A percentile compares a stretch with the other conserved stretches of the same genome.
Evolutionary conservation across 1,140 invertebrate species (phyloP).

Genomic region (Lepidurus arcticus): DNA sequence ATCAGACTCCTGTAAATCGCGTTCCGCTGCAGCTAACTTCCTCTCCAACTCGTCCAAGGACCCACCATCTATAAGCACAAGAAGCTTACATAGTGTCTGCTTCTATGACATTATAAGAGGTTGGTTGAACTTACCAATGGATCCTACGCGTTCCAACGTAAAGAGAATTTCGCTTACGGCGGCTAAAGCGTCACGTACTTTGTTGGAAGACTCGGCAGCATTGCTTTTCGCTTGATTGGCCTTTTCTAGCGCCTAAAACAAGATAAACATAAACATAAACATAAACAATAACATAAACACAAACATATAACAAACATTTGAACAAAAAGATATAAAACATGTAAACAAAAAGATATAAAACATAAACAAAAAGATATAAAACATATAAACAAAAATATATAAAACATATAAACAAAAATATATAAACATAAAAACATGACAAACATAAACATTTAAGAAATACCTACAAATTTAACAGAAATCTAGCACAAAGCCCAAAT

Average conservation of each 20-base stretch:
- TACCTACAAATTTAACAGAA: too few species aligned
- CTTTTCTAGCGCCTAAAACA: constrained; percentile 57
- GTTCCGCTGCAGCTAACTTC: constrained; percentile 65
- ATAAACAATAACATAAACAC: constrained; percentile 27
- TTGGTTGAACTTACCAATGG: constrained; percentile 53
- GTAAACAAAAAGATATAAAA: background rate
- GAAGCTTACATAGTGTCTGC: background rate
- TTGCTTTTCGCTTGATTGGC: constrained; percentile 81
- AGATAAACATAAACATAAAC: constrained; percentile 36
- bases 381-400: background rate
- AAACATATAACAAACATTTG: background rate
- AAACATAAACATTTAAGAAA: background rate
- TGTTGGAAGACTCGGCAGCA: constrained; percentile 66
- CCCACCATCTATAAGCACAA: constrained; percentile 52
- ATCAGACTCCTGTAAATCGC: constrained; percentile 63
- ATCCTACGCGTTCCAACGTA: constrained; percentile 68
- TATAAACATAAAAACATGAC: background rate
- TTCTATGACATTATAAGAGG: background rate
- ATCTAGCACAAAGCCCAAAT: too few species aligned
- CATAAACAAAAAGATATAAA: too few species aligned
- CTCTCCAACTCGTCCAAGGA: constrained; percentile 65
- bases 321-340: too few species aligned
- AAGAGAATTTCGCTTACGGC: constrained; percentile 73
- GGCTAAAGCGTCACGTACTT: constrained; percentile 70
- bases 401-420: background rate